These are phyloP conservation scores for Philereme vetulata DNA, from an alignment of 2,888 invertebrate genomes.

Conservation along the genomic window DNA sequence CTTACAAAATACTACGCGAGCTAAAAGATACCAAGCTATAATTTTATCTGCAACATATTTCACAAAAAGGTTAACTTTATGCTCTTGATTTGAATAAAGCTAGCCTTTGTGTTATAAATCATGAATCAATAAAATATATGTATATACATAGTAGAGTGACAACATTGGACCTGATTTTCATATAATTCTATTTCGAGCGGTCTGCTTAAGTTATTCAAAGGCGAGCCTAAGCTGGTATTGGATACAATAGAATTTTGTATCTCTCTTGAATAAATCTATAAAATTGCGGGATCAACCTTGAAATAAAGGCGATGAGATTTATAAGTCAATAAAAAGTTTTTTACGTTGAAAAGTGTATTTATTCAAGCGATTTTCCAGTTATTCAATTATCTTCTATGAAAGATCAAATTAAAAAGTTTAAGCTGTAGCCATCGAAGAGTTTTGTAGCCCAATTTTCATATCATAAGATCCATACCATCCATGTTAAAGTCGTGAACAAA, in stretches of 20 bases:
- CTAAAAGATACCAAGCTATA: too few species aligned
- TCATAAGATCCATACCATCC: too few species aligned
- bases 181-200: slow-evolving; percentile 26
- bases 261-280: slow-evolving; percentile 35
- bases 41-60: not conserved
- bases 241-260: slow-evolving; percentile 35
- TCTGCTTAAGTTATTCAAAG: slow-evolving; percentile 37
- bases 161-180: slow-evolving; percentile 26
- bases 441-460: too few species aligned
- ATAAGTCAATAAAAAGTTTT: slow-evolving; percentile 3
- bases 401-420: too few species aligned
- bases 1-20: too few species aligned
- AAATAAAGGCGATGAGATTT: slow-evolving; percentile 11
- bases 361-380: too few species aligned
- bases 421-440: too few species aligned
- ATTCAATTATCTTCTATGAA: too few species aligned
- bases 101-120: slow-evolving; percentile 8
- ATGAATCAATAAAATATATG: slow-evolving; percentile 16
- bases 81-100: not conserved
- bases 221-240: slow-evolving; percentile 30
- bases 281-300: slow-evolving; percentile 29
- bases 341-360: too few species aligned
- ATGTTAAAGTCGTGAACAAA: too few species aligned
- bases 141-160: slow-evolving; percentile 13
- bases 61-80: slow-evolving; percentile 2